These are phyloP conservation scores for Pithecia hirsuta DNA, from an alignment of 2,797 vertebrate genomes.

Conservation along the genomic window DNA sequence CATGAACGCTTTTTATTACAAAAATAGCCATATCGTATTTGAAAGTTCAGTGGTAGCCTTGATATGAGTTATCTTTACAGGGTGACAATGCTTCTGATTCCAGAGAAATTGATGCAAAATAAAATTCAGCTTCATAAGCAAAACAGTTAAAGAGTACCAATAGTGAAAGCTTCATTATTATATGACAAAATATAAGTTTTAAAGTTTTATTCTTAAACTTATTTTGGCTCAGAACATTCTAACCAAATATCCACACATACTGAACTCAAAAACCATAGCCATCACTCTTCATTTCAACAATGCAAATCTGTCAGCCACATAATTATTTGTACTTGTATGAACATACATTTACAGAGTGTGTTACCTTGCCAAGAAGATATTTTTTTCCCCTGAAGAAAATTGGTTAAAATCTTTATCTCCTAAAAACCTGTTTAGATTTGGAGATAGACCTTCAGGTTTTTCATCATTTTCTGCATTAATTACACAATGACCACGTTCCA, in stretches of 20 bases:
- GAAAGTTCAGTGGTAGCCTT: neutral
- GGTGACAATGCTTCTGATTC: neutral
- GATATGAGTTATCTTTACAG: neutral
- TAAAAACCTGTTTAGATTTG: slow-evolving; percentile 61
- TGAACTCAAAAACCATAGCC: neutral
- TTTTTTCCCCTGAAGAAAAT: slow-evolving; percentile 70
- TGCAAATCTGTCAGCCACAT: neutral
- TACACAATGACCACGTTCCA: slow-evolving; percentile 76
- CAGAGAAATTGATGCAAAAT: neutral
- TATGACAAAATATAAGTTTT: too few relatives aligned
- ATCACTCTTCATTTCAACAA: neutral
- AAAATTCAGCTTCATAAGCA: neutral
- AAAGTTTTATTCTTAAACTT: too few relatives aligned
- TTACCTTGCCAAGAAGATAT: slow-evolving; percentile 76
- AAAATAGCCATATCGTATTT: neutral
- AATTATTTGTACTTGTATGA: neutral
- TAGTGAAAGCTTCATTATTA: neutral
- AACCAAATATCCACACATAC: neutral
- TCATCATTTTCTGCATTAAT: slow-evolving; percentile 71
- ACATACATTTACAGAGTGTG: neutral
- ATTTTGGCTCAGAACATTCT: neutral
- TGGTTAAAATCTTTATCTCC: slow-evolving; percentile 70
- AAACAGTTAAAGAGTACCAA: neutral
- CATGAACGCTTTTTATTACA: neutral
- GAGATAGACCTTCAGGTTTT: slow-evolving; percentile 67